A percentile compares a stretch with the other conserved stretches of the same genome.
These are phyloP conservation scores for Scotopteryx bipunctaria DNA, from an alignment of 2,888 invertebrate species.

Conservation along the genomic window DNA sequence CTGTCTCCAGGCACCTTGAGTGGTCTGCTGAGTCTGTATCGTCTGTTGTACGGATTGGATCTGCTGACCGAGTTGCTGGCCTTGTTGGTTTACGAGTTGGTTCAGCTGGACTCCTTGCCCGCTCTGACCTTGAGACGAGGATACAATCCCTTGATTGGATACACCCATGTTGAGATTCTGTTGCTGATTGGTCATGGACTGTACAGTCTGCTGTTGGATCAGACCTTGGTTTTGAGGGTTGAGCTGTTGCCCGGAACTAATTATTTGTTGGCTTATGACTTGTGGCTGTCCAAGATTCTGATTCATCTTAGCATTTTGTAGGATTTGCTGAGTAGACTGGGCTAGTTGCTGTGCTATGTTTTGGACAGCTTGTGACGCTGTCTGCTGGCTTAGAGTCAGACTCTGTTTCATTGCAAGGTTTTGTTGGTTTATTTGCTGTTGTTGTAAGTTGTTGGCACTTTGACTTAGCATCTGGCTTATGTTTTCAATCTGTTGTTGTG, in stretches of 20 bases:
- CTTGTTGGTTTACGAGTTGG: constrained; percentile 69
- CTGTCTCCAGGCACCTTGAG: constrained; percentile 75
- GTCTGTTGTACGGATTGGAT: constrained; percentile 77
- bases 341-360: constrained; percentile 77
- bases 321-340: constrained; percentile 72
- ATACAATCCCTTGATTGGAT: constrained; percentile 69
- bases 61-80: constrained; percentile 75
- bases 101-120: constrained; percentile 70
- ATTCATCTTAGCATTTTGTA: constrained; percentile 77
- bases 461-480: constrained; percentile 83
- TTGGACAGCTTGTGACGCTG: constrained; percentile 70
- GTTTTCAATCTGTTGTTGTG: constrained; percentile 85
- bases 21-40: constrained; percentile 68
- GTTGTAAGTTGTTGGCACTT: constrained; percentile 76
- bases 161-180: constrained; percentile 77
- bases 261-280: constrained; percentile 71
- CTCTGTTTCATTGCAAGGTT: constrained; percentile 75
- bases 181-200: constrained; percentile 70
- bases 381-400: constrained; percentile 72
- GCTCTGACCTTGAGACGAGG: constrained; percentile 67
- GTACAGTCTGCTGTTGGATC: constrained; percentile 75
- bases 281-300: constrained; percentile 72
- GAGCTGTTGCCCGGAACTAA: constrained; percentile 79
- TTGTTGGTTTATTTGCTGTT: constrained; percentile 71
- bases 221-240: constrained; percentile 67